Evolutionary conservation across 2,888 invertebrate genomes (phyloP).

Genomic region (Oxytorus armatus): DNA sequence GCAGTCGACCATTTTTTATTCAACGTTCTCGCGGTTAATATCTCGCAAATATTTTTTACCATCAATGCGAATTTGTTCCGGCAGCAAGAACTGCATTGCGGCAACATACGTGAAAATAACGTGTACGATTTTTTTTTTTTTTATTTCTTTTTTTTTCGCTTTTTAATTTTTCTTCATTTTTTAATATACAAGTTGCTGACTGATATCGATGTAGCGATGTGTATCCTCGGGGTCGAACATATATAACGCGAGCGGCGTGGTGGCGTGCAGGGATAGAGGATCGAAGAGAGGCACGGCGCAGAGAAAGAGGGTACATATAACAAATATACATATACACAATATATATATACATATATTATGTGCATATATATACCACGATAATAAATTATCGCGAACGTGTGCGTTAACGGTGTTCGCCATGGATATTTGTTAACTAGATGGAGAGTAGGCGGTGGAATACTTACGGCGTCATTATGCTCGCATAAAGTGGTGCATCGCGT

Average conservation of each 20-base stretch:
- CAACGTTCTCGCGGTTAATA: too few species aligned
- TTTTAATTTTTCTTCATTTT: conserved; percentile 63
- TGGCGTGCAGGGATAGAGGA: conserved; percentile 69
- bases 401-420: conserved; percentile 74
- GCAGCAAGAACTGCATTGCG: not conserved
- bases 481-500: conserved; percentile 65
- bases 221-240: conserved; percentile 73
- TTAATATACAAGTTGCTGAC: conserved; percentile 70
- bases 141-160: conserved; percentile 24
- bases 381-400: conserved; percentile 79
- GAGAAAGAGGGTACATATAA: conserved; percentile 35
- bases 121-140: conserved; percentile 22
- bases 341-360: not conserved
- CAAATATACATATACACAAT: conserved; percentile 22
- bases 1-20: not conserved
- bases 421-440: conserved; percentile 81
- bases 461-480: conserved; percentile 69
- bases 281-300: conserved; percentile 25
- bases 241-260: conserved; percentile 70
- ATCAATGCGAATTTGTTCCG: conserved; percentile 38
- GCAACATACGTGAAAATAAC: conserved; percentile 17
- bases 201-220: conserved; percentile 74
- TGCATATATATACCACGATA: conserved; percentile 58
- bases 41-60: conserved; percentile 9
- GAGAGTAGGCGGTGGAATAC: conserved; percentile 78